These are phyloP conservation scores for Araneus ventricosus DNA, from an alignment of 1,140 invertebrate species.

Conservation along the genomic window DNA sequence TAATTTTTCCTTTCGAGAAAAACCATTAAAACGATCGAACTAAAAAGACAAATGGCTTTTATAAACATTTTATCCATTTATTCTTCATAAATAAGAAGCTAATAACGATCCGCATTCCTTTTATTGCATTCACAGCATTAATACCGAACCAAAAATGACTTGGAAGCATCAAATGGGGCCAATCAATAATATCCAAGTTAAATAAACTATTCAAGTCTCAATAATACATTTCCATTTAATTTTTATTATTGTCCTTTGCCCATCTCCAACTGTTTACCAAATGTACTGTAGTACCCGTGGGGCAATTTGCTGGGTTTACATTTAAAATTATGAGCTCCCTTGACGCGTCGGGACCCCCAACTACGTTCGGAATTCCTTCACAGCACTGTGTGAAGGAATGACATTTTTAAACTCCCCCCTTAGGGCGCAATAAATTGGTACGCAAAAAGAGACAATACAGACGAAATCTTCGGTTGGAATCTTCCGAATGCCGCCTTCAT, in stretches of 20 bases:
- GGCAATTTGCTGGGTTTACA: slow-evolving; percentile 56
- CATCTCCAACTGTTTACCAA: slow-evolving; percentile 2
- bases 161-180: neutral
- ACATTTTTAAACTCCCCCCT: slow-evolving; percentile 66
- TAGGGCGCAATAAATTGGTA: slow-evolving; percentile 68
- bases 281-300: neutral
- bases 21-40: too few relatives aligned
- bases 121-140: neutral
- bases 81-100: neutral
- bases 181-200: neutral
- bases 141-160: neutral
- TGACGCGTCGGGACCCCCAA: neutral
- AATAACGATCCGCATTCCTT: neutral
- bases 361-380: slow-evolving; percentile 18
- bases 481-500: slow-evolving; percentile 52
- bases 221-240: slow-evolving; percentile 3
- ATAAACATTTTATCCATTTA: too few relatives aligned
- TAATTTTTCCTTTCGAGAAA: too few relatives aligned
- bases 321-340: slow-evolving; percentile 53
- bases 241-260: slow-evolving; percentile 1
- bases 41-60: too few relatives aligned
- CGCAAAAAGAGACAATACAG: slow-evolving; percentile 57
- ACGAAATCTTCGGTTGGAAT: neutral
- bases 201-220: slow-evolving; percentile 15
- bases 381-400: slow-evolving; percentile 47